Evolutionary conservation across 2,888 invertebrate species (phyloP).

Genomic region (Willowsia nigromaculata): DNA sequence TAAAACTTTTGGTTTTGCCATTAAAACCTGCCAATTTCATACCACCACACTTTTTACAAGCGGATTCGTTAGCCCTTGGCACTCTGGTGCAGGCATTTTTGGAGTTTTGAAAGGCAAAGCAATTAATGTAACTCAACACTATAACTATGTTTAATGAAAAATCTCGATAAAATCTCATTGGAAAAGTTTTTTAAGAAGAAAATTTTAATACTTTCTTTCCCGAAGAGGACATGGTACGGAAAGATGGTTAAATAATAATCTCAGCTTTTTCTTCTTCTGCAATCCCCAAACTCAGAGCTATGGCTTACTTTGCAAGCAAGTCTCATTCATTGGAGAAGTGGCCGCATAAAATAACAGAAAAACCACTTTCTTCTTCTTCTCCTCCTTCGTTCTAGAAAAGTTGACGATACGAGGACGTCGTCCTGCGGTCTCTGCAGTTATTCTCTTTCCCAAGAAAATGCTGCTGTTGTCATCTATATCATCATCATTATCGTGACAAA

Average conservation of each 20-base stretch:
- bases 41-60: neutral
- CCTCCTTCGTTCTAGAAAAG: neutral
- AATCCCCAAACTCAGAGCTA: too few relatives aligned
- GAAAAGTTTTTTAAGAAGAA: constrained; percentile 40
- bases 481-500: constrained; percentile 21
- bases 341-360: neutral
- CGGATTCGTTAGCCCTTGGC: neutral
- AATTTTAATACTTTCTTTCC: neutral
- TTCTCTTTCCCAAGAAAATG: neutral
- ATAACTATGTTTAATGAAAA: neutral
- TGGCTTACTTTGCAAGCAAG: too few relatives aligned
- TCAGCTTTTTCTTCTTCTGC: too few relatives aligned
- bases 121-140: neutral
- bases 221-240: neutral
- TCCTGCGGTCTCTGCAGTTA: constrained; percentile 29
- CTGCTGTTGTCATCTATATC: constrained; percentile 55
- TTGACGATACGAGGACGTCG: constrained; percentile 22
- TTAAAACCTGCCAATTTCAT: constrained; percentile 36
- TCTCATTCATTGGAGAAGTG: too few relatives aligned
- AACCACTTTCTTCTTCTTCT: neutral
- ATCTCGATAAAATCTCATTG: constrained; percentile 58
- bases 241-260: neutral
- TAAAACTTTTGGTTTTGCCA: constrained; percentile 18
- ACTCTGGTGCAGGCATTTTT: neutral
- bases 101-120: neutral